These are phyloP conservation scores for Drosophila melanogaster DNA, from an alignment of 1,140 invertebrate species.

Conservation along the genomic window DNA sequence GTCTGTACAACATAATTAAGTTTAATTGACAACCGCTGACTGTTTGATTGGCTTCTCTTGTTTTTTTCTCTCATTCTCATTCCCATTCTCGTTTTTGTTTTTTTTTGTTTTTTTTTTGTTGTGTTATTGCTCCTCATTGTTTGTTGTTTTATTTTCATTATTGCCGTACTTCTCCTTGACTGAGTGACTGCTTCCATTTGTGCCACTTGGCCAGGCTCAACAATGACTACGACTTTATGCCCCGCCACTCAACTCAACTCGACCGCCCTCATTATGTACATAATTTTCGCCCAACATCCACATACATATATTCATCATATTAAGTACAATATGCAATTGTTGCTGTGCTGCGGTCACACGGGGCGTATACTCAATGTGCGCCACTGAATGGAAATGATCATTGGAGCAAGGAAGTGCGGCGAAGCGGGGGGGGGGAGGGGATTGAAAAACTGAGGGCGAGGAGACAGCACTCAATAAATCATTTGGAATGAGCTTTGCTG, in stretches of 20 bases:
- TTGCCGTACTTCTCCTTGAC: slow-evolving; percentile 10
- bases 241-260: background rate
- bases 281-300: slow-evolving; percentile 5
- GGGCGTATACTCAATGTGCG: slow-evolving; percentile 40
- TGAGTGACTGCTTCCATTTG: slow-evolving; percentile 28
- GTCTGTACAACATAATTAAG: slow-evolving; percentile 47
- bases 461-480: slow-evolving; percentile 46
- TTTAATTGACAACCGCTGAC: slow-evolving; percentile 54
- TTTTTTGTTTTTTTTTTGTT: background rate
- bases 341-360: slow-evolving; percentile 38
- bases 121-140: slow-evolving; percentile 11
- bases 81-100: background rate
- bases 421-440: too few relatives aligned
- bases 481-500: slow-evolving; percentile 43
- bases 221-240: slow-evolving; percentile 7
- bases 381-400: slow-evolving; percentile 7
- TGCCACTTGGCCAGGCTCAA: slow-evolving; percentile 34
- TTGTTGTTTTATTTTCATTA: slow-evolving; percentile 22
- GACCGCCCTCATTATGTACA: slow-evolving; percentile 27
- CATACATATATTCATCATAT: slow-evolving; percentile 39
- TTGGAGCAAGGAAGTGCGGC: background rate
- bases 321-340: slow-evolving; percentile 53
- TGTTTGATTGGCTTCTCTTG: slow-evolving; percentile 53
- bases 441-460: background rate
- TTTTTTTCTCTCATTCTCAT: background rate